phyloP scores from a whole-genome alignment of 1,140 invertebrate genomes.

The Platyura marginata region DNA sequence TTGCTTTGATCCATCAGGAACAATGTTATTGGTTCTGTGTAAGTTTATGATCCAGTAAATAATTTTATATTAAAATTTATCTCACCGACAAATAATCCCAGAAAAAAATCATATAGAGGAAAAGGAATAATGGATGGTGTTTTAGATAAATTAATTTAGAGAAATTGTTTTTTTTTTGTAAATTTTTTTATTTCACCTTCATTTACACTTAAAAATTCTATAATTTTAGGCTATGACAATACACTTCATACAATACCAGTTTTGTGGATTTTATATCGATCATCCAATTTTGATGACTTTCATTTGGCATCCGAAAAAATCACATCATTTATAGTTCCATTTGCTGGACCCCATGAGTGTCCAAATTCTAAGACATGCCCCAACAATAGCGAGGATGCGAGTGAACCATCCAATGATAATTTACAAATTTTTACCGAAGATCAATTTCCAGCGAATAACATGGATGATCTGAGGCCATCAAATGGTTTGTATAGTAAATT shows the following conservation, averaged over 20 bases:
- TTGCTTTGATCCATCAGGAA: conserved; percentile 48
- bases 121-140: no score
- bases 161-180: no score
- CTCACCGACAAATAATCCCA: no score
- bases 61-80: conserved; percentile 15
- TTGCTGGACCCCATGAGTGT: conserved; percentile 22
- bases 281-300: conserved; percentile 10
- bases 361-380: conserved; percentile 23
- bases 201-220: not conserved
- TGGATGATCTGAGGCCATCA: not conserved
- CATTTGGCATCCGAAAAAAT: conserved; percentile 15
- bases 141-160: no score
- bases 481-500: not conserved
- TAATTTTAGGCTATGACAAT: conserved; percentile 22
- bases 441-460: not conserved
- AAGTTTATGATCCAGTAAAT: conserved; percentile 17
- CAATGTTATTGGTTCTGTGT: conserved; percentile 44
- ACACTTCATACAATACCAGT: conserved; percentile 23
- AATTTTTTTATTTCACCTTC: conserved; percentile 6
- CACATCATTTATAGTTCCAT: conserved; percentile 23
- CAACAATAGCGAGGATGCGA: no score
- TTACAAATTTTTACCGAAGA: no score
- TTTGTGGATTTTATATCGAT: conserved; percentile 8
- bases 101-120: no score
- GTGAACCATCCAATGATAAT: no score